Conservation (phyloP, 2,888 invertebrate genomes). For the Chalcis sispes region DNA sequence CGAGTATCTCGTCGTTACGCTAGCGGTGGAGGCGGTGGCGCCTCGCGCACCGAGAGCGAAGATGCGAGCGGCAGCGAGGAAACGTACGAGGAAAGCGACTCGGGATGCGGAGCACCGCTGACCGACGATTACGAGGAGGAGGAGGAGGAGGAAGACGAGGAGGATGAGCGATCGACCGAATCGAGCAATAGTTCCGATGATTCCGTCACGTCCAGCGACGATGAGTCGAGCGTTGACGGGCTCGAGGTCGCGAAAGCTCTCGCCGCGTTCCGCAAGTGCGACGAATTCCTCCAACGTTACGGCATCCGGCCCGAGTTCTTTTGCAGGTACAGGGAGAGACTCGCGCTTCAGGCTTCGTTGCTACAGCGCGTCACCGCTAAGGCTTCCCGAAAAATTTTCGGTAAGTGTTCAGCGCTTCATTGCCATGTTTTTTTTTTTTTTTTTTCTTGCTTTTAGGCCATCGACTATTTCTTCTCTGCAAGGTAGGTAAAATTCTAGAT, state of each 20-base stretch:
- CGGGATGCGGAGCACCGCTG: conserved; percentile 28
- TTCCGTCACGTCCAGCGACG: conserved; percentile 51
- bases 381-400: conserved; percentile 59
- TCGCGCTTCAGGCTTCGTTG: conserved; percentile 71
- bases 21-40: background rate
- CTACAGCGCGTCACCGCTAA: conserved; percentile 67
- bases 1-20: background rate
- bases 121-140: conserved; percentile 35
- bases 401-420: too few species aligned
- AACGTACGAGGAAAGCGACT: conserved; percentile 31
- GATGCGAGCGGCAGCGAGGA: conserved; percentile 45
- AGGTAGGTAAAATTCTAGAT: too few species aligned
- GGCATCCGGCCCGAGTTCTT: conserved; percentile 87
- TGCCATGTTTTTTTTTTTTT: too few species aligned
- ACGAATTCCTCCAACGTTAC: conserved; percentile 81
- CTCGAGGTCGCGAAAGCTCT: conserved; percentile 71
- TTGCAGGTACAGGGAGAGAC: conserved; percentile 81
- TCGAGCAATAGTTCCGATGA: conserved; percentile 64
- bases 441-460: too few species aligned
- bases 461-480: too few species aligned
- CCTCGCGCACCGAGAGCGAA: conserved; percentile 22
- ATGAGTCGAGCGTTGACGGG: conserved; percentile 65
- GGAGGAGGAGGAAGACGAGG: conserved; percentile 36
- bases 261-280: conserved; percentile 79
- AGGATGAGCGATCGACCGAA: conserved; percentile 76